These are phyloP conservation scores for Pogonomyrmex barbatus DNA, from an alignment of 1,140 invertebrate genomes.

Conservation along the genomic window DNA sequence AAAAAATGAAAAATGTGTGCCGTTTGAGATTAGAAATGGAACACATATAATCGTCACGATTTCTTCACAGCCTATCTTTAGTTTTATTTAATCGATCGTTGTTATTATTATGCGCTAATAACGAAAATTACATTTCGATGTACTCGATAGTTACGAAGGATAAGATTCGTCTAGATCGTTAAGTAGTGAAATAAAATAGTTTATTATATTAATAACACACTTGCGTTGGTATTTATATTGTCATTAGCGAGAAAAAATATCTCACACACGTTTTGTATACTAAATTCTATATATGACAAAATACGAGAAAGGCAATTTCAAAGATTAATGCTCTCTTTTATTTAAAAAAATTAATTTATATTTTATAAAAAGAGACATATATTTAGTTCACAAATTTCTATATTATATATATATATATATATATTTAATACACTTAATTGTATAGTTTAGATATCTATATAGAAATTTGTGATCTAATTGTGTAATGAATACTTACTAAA, in stretches of 20 bases:
- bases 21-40: not conserved
- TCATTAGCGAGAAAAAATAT: not conserved
- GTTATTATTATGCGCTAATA: not conserved
- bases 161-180: conserved; percentile 8
- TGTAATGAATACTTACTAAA: not conserved
- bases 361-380: not conserved
- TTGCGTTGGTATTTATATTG: not conserved
- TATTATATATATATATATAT: not conserved
- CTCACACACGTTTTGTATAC: not conserved
- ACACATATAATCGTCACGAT: not conserved
- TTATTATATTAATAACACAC: not conserved
- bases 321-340: not conserved
- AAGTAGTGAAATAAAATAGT: conserved; percentile 6
- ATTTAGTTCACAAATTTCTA: not conserved
- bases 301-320: not conserved
- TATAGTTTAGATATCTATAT: not conserved
- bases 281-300: not conserved
- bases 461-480: not conserved
- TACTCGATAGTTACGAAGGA: not conserved
- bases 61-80: not conserved
- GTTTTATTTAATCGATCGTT: not conserved
- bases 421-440: not conserved
- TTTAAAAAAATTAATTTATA: not conserved
- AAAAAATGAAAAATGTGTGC: not conserved
- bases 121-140: not conserved